Percentiles rank a stretch among this genome's conserved stretches.
Evolutionary conservation across 2,888 invertebrate genomes (phyloP).

Genomic region (Campaea margaritaria): DNA sequence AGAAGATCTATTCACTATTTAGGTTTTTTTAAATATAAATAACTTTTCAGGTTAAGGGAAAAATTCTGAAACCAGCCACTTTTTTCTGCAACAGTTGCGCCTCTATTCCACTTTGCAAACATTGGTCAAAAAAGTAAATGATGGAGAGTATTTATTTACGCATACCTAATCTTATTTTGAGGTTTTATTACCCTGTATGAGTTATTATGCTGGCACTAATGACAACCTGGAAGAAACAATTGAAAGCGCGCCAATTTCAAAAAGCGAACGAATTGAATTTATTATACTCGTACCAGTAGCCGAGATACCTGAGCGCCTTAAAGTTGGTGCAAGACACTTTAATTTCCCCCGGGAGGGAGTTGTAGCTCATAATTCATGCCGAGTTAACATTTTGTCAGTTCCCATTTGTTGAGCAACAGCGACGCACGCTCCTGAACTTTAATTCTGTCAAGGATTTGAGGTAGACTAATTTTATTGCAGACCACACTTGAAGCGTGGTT

Average conservation of each 20-base stretch:
- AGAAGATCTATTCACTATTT: conserved; percentile 56
- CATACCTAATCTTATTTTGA: no score
- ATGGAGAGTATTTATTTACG: no score
- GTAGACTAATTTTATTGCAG: conserved; percentile 53
- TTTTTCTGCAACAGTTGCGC: no score
- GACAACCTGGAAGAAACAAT: conserved; percentile 44
- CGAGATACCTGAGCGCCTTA: conserved; percentile 76
- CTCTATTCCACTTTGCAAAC: no score
- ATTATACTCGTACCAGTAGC: conserved; percentile 58
- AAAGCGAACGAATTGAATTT: conserved; percentile 68
- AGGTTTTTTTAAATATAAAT: neutral
- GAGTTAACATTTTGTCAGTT: conserved; percentile 84
- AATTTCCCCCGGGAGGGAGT: conserved; percentile 78
- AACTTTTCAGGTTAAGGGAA: neutral
- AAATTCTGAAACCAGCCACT: no score
- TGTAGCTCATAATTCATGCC: conserved; percentile 81
- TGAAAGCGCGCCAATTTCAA: conserved; percentile 59
- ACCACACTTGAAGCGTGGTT: conserved; percentile 23
- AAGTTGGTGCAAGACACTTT: conserved; percentile 83
- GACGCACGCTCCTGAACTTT: conserved; percentile 71
- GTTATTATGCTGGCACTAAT: neutral
- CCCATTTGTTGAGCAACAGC: conserved; percentile 71
- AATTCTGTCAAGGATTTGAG: conserved; percentile 52
- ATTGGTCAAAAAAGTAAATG: no score
- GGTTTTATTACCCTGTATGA: no score